Evolutionary conservation across 2,888 invertebrate genomes (phyloP).

Genomic region (Caradrina kadenii): DNA sequence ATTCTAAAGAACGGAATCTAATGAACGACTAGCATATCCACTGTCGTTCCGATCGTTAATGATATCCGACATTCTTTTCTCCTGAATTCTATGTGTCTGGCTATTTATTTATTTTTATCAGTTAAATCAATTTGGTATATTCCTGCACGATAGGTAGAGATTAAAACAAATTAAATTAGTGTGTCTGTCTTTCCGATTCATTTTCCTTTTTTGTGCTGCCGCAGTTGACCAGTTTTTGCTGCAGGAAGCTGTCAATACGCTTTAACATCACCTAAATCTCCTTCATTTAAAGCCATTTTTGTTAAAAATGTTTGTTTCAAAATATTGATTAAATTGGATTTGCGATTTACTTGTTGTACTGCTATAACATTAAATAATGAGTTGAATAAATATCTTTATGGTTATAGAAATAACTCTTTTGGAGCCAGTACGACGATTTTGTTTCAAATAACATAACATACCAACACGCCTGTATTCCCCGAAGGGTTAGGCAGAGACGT

Average conservation of each 20-base stretch:
- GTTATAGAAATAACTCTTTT: too few relatives aligned
- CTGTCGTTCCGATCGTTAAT: conserved; percentile 9
- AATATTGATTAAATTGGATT: neutral
- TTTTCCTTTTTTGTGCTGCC: neutral
- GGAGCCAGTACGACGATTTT: too few relatives aligned
- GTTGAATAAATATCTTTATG: too few relatives aligned
- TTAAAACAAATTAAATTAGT: conserved; percentile 11
- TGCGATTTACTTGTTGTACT: too few relatives aligned
- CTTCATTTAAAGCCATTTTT: neutral
- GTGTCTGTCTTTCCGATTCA: neutral
- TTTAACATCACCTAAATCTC: neutral
- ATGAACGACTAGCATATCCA: conserved; percentile 37
- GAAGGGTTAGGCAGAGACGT: too few relatives aligned
- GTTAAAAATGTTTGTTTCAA: neutral
- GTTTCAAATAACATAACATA: too few relatives aligned
- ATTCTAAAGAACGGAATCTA: conserved; percentile 17
- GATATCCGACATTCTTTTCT: conserved; percentile 28
- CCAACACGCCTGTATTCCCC: too few relatives aligned
- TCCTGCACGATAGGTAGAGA: neutral
- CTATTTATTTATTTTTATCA: too few relatives aligned
- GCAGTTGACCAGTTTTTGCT: neutral
- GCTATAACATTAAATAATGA: too few relatives aligned
- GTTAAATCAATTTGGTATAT: neutral
- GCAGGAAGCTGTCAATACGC: neutral
- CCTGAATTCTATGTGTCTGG: conserved; percentile 9